Evolutionary conservation across 1,140 invertebrate genomes (phyloP), one percentile per base, ranked within the genome.

Genomic region (Anastrepha ludens): DNA sequence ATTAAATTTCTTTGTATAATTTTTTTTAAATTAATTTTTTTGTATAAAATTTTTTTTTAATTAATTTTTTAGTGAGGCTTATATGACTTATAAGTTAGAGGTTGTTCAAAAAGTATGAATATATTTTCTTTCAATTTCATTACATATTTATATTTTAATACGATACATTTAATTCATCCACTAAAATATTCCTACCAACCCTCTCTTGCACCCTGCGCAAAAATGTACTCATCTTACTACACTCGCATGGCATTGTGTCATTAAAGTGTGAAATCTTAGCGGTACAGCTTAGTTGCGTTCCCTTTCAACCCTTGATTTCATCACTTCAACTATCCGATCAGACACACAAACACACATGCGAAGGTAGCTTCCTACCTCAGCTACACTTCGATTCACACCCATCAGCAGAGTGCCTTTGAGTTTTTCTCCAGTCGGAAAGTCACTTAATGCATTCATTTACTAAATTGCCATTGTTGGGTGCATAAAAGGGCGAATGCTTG

Each of bases 361-460:
- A 67, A 67, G 29, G 2, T 41, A 17, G 4, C 7, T 67, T 67
- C 8, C 29, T 29, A 67, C 64, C 39, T 67, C 64, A 67, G 39
- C 20, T 29, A 29, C 64, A 41, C 41, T 50, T 11, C 13, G 47
- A 3, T 47, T 29, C 5, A 70, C 39, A 44, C 7, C 70, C 29
- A 47, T 17, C 44, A 74, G 47, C 70, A 74, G 4, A 17, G 7
- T 17, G 70, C 13, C 39, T 29, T 47, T 74, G 41, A 74, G 3
- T 74, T 6, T 29, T 6, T 5, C 17, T 50, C 7, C 47, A 81
- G 17, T 81, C 17, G 3, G 17, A 55, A 50, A 81, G 74, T 81
- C 44, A 81, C 47, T 81, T 81, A 81, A 81, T 50, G n/a, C 74
- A 81, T 81, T 81, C 74, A 55, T 81, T 81, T 47, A n/a, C 44